phyloP scores from a whole-genome alignment of 2,888 invertebrate genomes.

The Balanococcus diminutus region DNA sequence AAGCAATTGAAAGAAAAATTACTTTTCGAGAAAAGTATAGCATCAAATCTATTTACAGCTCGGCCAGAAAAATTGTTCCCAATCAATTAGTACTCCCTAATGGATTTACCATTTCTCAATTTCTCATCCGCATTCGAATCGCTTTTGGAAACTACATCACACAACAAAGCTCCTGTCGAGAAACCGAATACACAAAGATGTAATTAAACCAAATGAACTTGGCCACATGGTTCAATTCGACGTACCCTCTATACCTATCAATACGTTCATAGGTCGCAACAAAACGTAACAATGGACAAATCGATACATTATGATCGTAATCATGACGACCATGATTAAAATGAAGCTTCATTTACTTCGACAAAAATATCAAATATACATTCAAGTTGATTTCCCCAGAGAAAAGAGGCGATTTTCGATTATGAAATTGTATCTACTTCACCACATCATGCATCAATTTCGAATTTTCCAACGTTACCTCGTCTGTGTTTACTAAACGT shows the following conservation, averaged over 20 bases:
- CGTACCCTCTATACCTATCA: too few species aligned
- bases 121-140: not conserved
- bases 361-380: constrained; percentile 9
- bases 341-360: constrained; percentile 7
- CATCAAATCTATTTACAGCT: too few species aligned
- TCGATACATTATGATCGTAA: constrained; percentile 3
- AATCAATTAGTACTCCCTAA: not conserved
- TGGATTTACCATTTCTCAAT: not conserved
- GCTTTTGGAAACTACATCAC: not conserved
- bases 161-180: not conserved
- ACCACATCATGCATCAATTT: not conserved
- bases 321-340: not conserved
- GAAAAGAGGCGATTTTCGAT: not conserved
- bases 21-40: too few species aligned
- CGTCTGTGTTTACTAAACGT: too few species aligned
- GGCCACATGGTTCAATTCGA: too few species aligned
- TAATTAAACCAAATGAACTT: too few species aligned
- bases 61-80: not conserved
- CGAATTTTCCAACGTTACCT: not conserved
- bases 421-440: not conserved
- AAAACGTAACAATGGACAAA: too few species aligned
- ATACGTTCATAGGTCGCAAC: too few species aligned
- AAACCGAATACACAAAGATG: not conserved
- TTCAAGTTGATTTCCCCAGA: constrained; percentile 18
- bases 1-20: too few species aligned